Conservation (phyloP, 2,888 invertebrate species). For the Neuroscelio doddi region DNA sequence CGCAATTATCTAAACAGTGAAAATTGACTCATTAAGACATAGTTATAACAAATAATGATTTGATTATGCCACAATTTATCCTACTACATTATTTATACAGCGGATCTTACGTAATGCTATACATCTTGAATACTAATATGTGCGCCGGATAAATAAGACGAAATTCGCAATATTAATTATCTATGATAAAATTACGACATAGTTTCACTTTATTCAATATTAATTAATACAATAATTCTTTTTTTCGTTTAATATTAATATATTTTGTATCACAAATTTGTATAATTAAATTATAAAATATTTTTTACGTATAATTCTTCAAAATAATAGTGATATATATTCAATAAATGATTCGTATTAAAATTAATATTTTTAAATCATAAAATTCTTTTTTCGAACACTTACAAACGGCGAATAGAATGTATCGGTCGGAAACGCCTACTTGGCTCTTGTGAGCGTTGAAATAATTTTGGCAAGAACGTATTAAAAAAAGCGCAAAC, state of each 20-base stretch:
- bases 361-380: neutral
- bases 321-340: too few relatives aligned
- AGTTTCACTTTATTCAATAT: too few relatives aligned
- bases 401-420: too few relatives aligned
- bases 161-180: slow-evolving; percentile 13
- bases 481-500: slow-evolving; percentile 16
- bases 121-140: slow-evolving; percentile 27
- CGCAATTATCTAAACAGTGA: too few relatives aligned
- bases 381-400: slow-evolving; percentile 1
- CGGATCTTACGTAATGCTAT: slow-evolving; percentile 23
- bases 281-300: neutral
- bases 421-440: neutral
- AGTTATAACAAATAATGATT: slow-evolving; percentile 11
- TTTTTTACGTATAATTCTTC: too few relatives aligned
- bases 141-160: slow-evolving; percentile 12
- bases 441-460: neutral
- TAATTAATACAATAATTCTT: too few relatives aligned
- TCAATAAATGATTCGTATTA: too few relatives aligned
- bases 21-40: neutral
- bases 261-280: too few relatives aligned
- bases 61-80: slow-evolving; percentile 1
- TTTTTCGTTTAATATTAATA: too few relatives aligned
- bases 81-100: slow-evolving; percentile 7
- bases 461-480: slow-evolving; percentile 35
- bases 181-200: too few relatives aligned